Evolutionary conservation across 2,797 vertebrate genomes (phyloP), one percentile per base, ranked within the genome.

Genomic region (Bryconaethiops microstoma): DNA sequence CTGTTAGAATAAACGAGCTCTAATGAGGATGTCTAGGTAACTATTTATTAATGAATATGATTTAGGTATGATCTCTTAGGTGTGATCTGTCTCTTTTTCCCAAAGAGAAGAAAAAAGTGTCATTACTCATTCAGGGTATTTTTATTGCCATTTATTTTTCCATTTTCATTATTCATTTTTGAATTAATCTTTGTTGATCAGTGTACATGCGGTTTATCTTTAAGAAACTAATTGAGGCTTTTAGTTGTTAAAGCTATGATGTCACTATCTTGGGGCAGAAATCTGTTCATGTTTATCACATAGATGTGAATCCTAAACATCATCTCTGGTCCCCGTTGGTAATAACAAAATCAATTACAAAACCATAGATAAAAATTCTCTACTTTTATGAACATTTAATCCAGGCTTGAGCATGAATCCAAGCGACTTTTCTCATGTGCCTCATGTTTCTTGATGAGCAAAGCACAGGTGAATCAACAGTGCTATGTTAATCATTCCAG

Each of bases 391-490:
- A 2, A 21, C n/a, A 52, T 19, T 13, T 52, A 8, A 52, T 70
- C 14, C 45, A 70, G 14, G 9, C 48, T 48, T 25, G 13, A 52
- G 8, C 45, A 25, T 14, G 7, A 7, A 17, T 17, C 14, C 13
- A 39, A 4, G 16, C 39, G 9, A 14, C n/a, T 9, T 35, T 17
- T 39, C 29, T 17, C 5, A 64, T 29, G 29, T 14, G 29, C 62
- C 14, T 64, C 25, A 16, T 64, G 25, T 35, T 35, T 35, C 14
- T 35, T 17, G 42, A 50, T 70, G 45, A 52, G 25, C 29, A 29
- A 70, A 29, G 45, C 45, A 57, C 70, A 57, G 3, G 17, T 12
- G 52, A 72, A n/a, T 71, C 69, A 29, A 23, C 25, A n/a, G 77
- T n/a, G 17, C 72, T 59, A 63, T 40, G 70, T 70, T 21, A n/a